phyloP scores from a whole-genome alignment of 2,888 invertebrate species.

The Sericinus montela region DNA sequence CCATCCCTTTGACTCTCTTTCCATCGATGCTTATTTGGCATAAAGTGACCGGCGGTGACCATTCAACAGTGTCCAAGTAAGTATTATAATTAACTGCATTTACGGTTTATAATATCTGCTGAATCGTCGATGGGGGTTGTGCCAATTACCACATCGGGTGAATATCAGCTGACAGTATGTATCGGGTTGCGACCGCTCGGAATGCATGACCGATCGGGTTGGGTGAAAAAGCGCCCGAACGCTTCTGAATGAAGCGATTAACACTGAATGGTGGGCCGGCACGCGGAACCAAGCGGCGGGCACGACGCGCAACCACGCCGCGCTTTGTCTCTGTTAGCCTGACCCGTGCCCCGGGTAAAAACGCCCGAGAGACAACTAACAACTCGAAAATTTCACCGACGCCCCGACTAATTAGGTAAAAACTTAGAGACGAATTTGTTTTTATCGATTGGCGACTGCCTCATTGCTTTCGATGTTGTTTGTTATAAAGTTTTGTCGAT shows the following conservation, averaged over 20 bases:
- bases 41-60: too few species aligned
- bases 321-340: constrained; percentile 65
- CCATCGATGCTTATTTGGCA: too few species aligned
- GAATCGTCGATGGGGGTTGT: not conserved
- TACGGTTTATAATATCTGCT: too few species aligned
- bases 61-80: too few species aligned
- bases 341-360: constrained; percentile 75
- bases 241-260: constrained; percentile 76
- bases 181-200: constrained; percentile 32
- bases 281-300: constrained; percentile 75
- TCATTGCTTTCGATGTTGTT: too few species aligned
- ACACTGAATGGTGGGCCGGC: constrained; percentile 69
- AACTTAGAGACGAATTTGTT: constrained; percentile 46
- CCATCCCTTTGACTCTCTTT: too few species aligned
- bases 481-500: too few species aligned
- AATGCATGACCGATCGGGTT: constrained; percentile 74
- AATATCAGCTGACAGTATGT: not conserved
- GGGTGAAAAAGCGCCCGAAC: constrained; percentile 64
- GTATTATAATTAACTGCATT: too few species aligned
- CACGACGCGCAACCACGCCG: constrained; percentile 60
- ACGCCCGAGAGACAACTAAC: constrained; percentile 53
- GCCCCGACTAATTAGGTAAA: constrained; percentile 65
- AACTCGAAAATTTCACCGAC: constrained; percentile 47
- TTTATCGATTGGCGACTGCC: constrained; percentile 32
- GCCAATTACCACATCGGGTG: not conserved